Conservation (phyloP, 1,140 invertebrate genomes). For the Solenopsis invicta region DNA sequence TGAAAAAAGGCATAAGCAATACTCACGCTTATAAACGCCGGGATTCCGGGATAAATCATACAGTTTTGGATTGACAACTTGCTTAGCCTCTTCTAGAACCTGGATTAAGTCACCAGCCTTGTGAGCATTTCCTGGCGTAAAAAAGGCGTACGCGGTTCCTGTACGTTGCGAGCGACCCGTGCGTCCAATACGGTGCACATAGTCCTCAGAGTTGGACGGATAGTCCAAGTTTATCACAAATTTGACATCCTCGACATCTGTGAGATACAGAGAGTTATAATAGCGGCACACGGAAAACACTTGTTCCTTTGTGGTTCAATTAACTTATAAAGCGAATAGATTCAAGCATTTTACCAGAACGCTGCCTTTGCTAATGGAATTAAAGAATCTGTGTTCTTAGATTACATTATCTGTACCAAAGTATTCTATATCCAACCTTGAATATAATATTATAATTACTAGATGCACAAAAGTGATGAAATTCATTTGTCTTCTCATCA, state of each 20-base stretch:
- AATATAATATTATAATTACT: neutral
- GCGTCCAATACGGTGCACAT: constrained; percentile 96
- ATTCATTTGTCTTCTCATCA: neutral
- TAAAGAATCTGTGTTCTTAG: constrained; percentile 23
- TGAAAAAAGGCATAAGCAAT: neutral
- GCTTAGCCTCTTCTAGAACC: constrained; percentile 91
- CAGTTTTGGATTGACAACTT: constrained; percentile 89
- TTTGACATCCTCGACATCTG: constrained; percentile 97
- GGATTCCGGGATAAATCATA: constrained; percentile 85
- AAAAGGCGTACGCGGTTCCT: constrained; percentile 96
- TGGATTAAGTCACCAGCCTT: constrained; percentile 91
- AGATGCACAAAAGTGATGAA: neutral
- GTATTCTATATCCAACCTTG: neutral
- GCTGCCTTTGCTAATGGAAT: constrained; percentile 72
- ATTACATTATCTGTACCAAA: neutral
- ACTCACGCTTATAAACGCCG: constrained; percentile 83
- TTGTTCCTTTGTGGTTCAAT: constrained; percentile 85
- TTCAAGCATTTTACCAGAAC: constrained; percentile 67
- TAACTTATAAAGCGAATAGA: constrained; percentile 82
- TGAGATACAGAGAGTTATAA: constrained; percentile 76
- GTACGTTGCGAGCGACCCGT: constrained; percentile 94
- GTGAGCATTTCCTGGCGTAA: constrained; percentile 92
- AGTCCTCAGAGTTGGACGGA: constrained; percentile 96
- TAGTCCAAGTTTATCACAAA: constrained; percentile 98
- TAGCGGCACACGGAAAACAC: constrained; percentile 68